Evolutionary conservation across 2,888 invertebrate species (phyloP).

Genomic region (Parasteatoda lunata): DNA sequence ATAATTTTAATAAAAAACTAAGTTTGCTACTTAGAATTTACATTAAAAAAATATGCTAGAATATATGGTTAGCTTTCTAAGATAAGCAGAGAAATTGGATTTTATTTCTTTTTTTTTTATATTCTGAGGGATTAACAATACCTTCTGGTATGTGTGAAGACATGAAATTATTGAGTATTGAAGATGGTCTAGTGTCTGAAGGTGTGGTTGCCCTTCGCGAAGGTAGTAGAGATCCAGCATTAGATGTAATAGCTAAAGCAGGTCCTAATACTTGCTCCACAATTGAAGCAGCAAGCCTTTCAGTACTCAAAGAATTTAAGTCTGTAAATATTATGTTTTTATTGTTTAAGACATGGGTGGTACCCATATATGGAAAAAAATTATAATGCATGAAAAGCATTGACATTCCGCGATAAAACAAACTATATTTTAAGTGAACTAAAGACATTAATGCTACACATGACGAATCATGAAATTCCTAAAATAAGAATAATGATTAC

Average conservation of each 20-base stretch:
- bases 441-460: no score
- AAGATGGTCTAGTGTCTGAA: constrained; percentile 37
- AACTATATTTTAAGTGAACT: no score
- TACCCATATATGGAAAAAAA: neutral
- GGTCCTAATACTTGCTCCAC: constrained; percentile 75
- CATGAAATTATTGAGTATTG: constrained; percentile 51
- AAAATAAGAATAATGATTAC: no score
- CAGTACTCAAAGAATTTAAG: constrained; percentile 69
- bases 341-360: constrained; percentile 9
- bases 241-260: constrained; percentile 69
- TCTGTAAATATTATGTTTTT: constrained; percentile 52
- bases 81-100: no score
- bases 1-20: no score
- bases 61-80: no score
- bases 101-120: neutral
- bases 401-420: no score
- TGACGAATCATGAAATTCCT: no score
- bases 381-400: no score
- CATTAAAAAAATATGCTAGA: no score
- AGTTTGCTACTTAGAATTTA: no score
- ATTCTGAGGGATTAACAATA: constrained; percentile 43
- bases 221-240: constrained; percentile 63
- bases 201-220: constrained; percentile 36
- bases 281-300: constrained; percentile 75
- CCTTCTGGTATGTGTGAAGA: constrained; percentile 56